These are phyloP conservation scores for Ectropis grisescens DNA, from an alignment of 1,140 invertebrate genomes.

Conservation along the genomic window DNA sequence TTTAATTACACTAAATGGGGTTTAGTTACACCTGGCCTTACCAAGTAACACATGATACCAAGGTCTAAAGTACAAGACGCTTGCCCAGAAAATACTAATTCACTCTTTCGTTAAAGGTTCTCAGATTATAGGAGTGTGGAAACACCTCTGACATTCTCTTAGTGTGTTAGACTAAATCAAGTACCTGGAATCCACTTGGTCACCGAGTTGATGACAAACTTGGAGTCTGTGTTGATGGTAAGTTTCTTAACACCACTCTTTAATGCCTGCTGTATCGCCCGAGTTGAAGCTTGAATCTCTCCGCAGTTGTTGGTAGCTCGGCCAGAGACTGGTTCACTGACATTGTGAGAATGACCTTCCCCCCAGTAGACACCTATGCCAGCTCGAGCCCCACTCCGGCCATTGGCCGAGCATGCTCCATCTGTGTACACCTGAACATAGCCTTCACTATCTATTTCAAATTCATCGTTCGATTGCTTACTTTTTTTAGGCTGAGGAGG, in stretches of 20 bases:
- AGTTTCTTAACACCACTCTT: conserved; percentile 79
- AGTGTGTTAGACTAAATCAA: no score
- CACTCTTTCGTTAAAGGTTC: no score
- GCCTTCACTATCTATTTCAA: conserved; percentile 60
- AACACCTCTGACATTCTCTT: no score
- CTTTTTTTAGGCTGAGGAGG: conserved; percentile 18
- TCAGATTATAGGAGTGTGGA: no score
- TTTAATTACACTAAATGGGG: no score
- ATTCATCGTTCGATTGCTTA: conserved; percentile 14
- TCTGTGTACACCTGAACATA: conserved; percentile 90
- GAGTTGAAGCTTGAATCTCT: conserved; percentile 93
- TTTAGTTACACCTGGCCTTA: no score
- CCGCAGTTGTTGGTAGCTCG: conserved; percentile 95
- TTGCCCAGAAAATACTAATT: no score
- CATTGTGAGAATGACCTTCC: conserved; percentile 84
- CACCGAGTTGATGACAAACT: conserved; percentile 92
- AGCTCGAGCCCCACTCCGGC: conserved; percentile 78
- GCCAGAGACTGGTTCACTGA: conserved; percentile 83
- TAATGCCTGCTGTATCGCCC: conserved; percentile 83
- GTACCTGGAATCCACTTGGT: conserved; percentile 86
- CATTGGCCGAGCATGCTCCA: conserved; percentile 90
- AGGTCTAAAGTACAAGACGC: no score
- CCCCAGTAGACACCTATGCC: conserved; percentile 98
- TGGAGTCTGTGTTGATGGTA: conserved; percentile 90
- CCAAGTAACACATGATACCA: no score